Conservation (phyloP, 1,140 invertebrate species). For the Propsilocerus akamusi region DNA sequence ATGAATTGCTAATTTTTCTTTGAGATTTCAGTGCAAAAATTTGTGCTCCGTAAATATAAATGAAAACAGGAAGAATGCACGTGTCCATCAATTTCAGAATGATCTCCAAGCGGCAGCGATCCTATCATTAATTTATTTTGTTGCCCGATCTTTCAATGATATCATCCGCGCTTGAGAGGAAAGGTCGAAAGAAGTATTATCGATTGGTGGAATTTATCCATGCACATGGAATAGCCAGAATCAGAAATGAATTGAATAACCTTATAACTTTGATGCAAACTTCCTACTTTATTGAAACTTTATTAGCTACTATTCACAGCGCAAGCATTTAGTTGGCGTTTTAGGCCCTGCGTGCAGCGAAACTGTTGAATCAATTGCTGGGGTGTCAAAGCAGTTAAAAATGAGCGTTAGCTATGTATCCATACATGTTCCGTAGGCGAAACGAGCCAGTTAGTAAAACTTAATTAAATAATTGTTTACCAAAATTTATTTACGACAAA, state of each 20-base stretch:
- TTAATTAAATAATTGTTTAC: background rate
- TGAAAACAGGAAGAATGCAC: no score
- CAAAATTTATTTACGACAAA: no score
- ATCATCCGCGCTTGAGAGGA: slow-evolving; percentile 37
- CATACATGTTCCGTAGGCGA: slow-evolving; percentile 69
- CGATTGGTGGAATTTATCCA: slow-evolving; percentile 69
- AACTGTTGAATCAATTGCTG: slow-evolving; percentile 63
- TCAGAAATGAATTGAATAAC: slow-evolving; percentile 38
- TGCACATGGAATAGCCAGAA: slow-evolving; percentile 45
- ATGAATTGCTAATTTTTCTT: slow-evolving; percentile 29
- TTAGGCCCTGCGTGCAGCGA: slow-evolving; percentile 73
- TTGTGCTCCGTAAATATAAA: no score
- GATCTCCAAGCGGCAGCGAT: no score
- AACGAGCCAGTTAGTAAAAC: slow-evolving; percentile 42
- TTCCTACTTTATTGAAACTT: slow-evolving; percentile 49
- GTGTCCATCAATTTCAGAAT: slow-evolving; percentile 5
- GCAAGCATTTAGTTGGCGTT: slow-evolving; percentile 41
- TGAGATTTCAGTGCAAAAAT: no score
- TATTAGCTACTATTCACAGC: slow-evolving; percentile 46
- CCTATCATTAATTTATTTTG: no score
- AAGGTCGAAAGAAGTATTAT: slow-evolving; percentile 28
- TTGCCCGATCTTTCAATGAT: no score
- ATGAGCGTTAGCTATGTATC: slow-evolving; percentile 64
- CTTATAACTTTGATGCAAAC: slow-evolving; percentile 29
- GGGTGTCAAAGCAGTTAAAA: slow-evolving; percentile 58